A percentile compares a stretch with the other conserved stretches of the same genome.
Conservation (phyloP, 2,888 invertebrate species). For the Ischnura elegans region DNA sequence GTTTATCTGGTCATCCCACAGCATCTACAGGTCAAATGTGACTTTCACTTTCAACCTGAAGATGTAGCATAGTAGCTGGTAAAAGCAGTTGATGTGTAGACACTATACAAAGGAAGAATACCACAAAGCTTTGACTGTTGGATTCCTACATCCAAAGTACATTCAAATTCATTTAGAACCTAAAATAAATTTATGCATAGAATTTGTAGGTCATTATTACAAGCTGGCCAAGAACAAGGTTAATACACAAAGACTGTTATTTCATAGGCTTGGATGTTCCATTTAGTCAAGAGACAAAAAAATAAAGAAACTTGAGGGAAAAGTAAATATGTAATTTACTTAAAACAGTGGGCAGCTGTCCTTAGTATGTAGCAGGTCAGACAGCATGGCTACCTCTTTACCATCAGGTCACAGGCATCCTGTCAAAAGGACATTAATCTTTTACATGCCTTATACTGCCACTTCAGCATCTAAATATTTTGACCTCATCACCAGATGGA, state of each 20-base stretch:
- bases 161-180: too few species aligned
- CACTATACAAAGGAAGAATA: too few species aligned
- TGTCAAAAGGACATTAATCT: not conserved
- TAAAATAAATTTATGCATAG: too few species aligned
- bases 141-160: too few species aligned
- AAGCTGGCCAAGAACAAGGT: not conserved
- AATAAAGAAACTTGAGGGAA: not conserved
- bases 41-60: too few species aligned
- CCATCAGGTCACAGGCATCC: not conserved
- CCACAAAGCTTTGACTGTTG: too few species aligned
- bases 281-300: not conserved
- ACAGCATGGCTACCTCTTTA: not conserved
- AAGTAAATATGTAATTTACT: not conserved
- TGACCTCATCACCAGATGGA: not conserved
- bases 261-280: not conserved
- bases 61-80: too few species aligned
- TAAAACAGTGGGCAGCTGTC: not conserved
- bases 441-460: not conserved
- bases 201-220: too few species aligned
- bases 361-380: not conserved
- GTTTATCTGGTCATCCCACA: too few species aligned
- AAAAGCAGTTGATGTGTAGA: too few species aligned
- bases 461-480: not conserved
- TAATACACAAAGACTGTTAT: not conserved
- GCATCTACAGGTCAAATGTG: too few species aligned